Evolutionary conservation across 2,797 vertebrate genomes (phyloP).

Genomic region (Mus minutoides): DNA sequence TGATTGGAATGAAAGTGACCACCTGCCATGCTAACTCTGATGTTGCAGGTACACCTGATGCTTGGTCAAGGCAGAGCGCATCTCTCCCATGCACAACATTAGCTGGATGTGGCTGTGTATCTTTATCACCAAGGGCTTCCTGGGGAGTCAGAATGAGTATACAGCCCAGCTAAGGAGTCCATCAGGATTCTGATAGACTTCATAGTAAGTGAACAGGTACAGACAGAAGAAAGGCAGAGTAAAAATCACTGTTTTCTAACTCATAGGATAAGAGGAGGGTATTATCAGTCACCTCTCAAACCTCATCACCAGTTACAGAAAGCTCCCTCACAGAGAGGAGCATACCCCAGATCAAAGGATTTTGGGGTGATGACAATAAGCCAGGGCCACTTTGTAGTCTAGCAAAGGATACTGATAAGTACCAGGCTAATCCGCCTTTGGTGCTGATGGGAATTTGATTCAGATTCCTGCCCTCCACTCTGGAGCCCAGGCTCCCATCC

Average conservation of each 20-base stretch:
- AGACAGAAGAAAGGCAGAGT: neutral
- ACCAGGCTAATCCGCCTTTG: neutral
- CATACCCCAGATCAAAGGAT: neutral
- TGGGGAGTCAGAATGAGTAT: neutral
- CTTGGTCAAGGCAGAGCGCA: neutral
- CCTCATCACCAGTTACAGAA: neutral
- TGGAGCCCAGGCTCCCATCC: neutral
- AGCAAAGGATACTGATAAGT: neutral
- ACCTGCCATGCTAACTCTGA: neutral
- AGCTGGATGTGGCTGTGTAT: neutral
- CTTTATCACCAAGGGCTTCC: neutral
- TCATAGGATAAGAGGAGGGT: neutral
- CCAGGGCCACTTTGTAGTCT: neutral
- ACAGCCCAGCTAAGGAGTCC: neutral
- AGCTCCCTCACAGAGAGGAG: neutral
- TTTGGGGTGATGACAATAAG: neutral
- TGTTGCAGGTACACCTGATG: neutral
- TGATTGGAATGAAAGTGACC: neutral
- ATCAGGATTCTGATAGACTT: neutral
- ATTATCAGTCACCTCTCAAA: neutral
- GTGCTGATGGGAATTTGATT: neutral
- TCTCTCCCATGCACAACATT: neutral
- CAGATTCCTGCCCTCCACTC: neutral
- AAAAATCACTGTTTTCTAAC: neutral
- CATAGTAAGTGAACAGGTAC: slow-evolving; percentile 1